phyloP scores from a whole-genome alignment of 2,888 invertebrate genomes.

The Parascotia fuliginaria region DNA sequence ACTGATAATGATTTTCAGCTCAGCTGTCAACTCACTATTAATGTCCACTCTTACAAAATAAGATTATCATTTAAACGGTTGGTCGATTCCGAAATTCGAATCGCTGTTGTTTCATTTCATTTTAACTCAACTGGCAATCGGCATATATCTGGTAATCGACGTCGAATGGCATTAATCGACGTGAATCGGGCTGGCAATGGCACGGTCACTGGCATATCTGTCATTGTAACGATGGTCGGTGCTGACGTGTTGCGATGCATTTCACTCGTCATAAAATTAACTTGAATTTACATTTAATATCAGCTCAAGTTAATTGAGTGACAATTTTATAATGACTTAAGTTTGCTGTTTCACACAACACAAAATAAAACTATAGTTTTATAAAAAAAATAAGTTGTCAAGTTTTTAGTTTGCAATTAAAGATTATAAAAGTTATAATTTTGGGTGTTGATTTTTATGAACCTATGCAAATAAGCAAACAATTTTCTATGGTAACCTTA shows the following conservation, averaged over 20 bases:
- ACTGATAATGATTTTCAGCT: too few species aligned
- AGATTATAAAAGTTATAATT: too few species aligned
- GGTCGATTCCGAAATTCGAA: not conserved
- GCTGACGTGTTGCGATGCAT: slow-evolving; percentile 12
- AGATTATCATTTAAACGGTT: slow-evolving; percentile 2
- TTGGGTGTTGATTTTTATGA: too few species aligned
- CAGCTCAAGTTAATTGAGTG: slow-evolving; percentile 32
- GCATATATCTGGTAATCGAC: slow-evolving; percentile 4
- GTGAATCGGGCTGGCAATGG: slow-evolving; percentile 5
- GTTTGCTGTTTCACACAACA: not conserved
- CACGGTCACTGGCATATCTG: slow-evolving; percentile 2
- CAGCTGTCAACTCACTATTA: too few species aligned
- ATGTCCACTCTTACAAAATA: not conserved
- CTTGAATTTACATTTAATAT: too few species aligned
- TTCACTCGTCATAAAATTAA: too few species aligned
- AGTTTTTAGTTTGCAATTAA: too few species aligned
- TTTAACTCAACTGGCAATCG: slow-evolving; percentile 2
- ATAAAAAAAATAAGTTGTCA: too few species aligned
- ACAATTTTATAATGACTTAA: slow-evolving; percentile 38
- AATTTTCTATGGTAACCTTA: too few species aligned
- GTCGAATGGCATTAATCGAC: slow-evolving; percentile 10
- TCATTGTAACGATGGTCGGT: slow-evolving; percentile 4
- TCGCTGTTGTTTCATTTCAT: slow-evolving; percentile 4
- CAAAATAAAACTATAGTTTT: too few species aligned
- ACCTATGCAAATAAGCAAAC: too few species aligned